Evolutionary conservation across 2,888 invertebrate genomes (phyloP), one percentile per base, ranked within the genome.

Genomic region (Zygaena filipendulae): DNA sequence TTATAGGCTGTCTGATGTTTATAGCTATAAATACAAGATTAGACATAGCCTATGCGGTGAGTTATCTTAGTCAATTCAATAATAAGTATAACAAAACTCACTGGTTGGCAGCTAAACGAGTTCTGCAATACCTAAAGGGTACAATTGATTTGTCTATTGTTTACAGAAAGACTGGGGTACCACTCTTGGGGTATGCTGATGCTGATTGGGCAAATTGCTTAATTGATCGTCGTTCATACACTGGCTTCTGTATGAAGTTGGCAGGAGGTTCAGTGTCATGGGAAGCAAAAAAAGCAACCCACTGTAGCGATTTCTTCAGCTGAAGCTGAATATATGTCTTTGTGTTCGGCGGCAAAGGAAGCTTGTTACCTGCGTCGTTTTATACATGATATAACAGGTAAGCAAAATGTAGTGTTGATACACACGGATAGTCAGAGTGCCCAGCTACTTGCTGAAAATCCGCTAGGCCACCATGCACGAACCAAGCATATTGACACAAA

Each of bases 251-350:
- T 23, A 44, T 41, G 18, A 32, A 22, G 10, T 30, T 32, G 4
- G 11, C 11, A 16, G 30, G 32, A 14, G 29, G 28, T 7, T 24
- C 33, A 6, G 30, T 43, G n/a, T 34, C 33, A 2, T 43, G 42
- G 39, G 34, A 37, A 21, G 21, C 39, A 5, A 33, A 28, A 28
- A 47, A n/a, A 43, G 28, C 43, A 43, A 21, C 21, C 21, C 11
- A 39, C 38, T 7, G 39, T 43, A 11, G 44, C 44, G 5, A 23
- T 39, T 2, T 40, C 40, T 4, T 29, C 39, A 4, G 30, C 39
- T 4, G 40, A 43, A 29, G 33, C 39, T 5, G 39, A 40, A 26
- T 40, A 37, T 18, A 38, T 40, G 33, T 27, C 33, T 3, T 9
- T 40, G 14, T 19, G 36, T 4, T 35, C 32, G 18, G 21, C 29